Evolutionary conservation across 1,140 invertebrate genomes (phyloP), one percentile per base, ranked within the genome.

Genomic region (Lethocerus indicus): DNA sequence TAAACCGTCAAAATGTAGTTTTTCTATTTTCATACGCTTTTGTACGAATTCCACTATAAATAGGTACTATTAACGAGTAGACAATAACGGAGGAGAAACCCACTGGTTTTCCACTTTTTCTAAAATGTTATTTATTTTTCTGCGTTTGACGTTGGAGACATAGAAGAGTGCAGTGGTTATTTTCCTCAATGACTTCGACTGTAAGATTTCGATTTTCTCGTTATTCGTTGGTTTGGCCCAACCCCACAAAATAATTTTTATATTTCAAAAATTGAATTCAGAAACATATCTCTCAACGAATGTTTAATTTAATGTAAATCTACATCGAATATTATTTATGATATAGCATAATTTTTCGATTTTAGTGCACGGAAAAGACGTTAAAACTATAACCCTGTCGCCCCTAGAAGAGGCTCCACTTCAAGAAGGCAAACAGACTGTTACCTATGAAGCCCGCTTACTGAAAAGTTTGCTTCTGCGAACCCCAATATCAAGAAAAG

Each of bases 391-490:
- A 9, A 78, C 87, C 25, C 89, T 92, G 57, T 76, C 78, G 44
- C 81, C 86, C 4, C 69, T 91, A 50, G 81, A 86, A 60, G 78
- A 87, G 47, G 70, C 75, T 16, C 75, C 69, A 12, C 59, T 73
- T 50, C 74, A 81, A 57, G 71, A 86, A 59, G 86, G 87, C 2
- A 87, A 87, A 60, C 90, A 92, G 63, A 94, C 89, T 0, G 89
- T 95, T 0, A 86, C 89, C 1, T 95, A 87, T 59, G 91, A 96
- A 72, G 81, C 91, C 1, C 69, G 92, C 55, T 69, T 83, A 46
- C 64, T 95, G 3, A 90, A 93, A 64, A 78, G 81, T 57, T 72
- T 94, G 54, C 74, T 95, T 51, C 67, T 91, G 40, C 41, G 45
- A 42, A 37, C 53, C 16, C 51, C 51, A 40, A 53, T 49, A 14